Evolutionary conservation across 1,140 invertebrate genomes (phyloP).

Genomic region (Caenorhabditis latens): DNA sequence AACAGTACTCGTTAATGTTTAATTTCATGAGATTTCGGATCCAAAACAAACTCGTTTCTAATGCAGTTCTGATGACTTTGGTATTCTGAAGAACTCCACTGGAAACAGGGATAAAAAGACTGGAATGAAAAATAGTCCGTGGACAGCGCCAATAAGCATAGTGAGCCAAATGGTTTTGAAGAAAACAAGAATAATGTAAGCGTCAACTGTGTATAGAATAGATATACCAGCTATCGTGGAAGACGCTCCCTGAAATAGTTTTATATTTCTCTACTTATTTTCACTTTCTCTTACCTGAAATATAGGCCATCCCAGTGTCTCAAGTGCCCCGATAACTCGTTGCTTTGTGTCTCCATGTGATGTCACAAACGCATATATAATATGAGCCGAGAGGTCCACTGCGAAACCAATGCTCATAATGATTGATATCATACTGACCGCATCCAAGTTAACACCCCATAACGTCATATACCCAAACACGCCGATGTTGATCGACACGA

Average conservation of each 20-base stretch:
- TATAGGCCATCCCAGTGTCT: conserved; percentile 86
- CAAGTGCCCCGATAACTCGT: conserved; percentile 77
- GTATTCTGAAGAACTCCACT: conserved; percentile 73
- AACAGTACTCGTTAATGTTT: conserved; percentile 36
- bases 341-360: conserved; percentile 75
- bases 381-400: conserved; percentile 79
- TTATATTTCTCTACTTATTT: background rate
- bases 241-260: conserved; percentile 85
- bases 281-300: conserved; percentile 79
- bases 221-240: conserved; percentile 92
- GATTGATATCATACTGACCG: conserved; percentile 78
- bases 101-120: conserved; percentile 79
- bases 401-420: conserved; percentile 80
- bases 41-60: conserved; percentile 38
- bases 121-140: conserved; percentile 91
- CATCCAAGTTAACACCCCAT: conserved; percentile 78
- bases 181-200: conserved; percentile 97
- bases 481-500: conserved; percentile 78
- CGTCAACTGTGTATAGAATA: conserved; percentile 88
- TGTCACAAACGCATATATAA: conserved; percentile 79
- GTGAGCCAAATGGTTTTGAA: conserved; percentile 98
- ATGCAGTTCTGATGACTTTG: conserved; percentile 64
- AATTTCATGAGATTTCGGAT: conserved; percentile 16
- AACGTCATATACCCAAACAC: conserved; percentile 79
- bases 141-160: conserved; percentile 92